Evolutionary conservation across 92 coral and sea anemone species (phyloP).

Genomic region (Phymanthus crucifer): DNA sequence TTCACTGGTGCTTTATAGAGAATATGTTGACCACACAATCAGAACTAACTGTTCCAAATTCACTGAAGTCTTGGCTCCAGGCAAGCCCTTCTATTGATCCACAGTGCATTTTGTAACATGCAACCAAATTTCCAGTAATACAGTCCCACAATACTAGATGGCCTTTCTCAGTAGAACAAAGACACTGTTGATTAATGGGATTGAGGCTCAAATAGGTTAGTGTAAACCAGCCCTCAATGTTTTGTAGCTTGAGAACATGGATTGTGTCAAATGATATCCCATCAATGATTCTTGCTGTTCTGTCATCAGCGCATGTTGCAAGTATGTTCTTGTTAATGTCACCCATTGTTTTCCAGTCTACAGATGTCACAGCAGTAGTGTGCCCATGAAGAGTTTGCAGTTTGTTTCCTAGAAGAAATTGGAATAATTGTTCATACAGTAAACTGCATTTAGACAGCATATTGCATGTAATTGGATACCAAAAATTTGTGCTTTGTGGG

Average conservation of each 20-base stretch:
- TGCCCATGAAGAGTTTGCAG: slow-evolving; percentile 74
- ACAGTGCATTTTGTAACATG: slow-evolving; percentile 77
- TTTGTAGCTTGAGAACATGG: slow-evolving; percentile 52
- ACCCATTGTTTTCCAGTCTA: slow-evolving; percentile 78
- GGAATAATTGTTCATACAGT: not conserved
- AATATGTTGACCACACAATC: slow-evolving; percentile 81
- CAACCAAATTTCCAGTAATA: slow-evolving; percentile 61
- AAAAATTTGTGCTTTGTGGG: no score
- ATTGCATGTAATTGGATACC: no score
- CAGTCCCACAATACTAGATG: slow-evolving; percentile 82
- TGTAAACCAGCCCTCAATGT: slow-evolving; percentile 82
- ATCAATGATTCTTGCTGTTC: slow-evolving; percentile 69
- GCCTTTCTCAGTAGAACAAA: slow-evolving; percentile 91
- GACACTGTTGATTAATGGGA: slow-evolving; percentile 66
- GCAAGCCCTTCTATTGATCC: slow-evolving; percentile 84
- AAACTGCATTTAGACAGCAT: no score
- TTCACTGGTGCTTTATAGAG: slow-evolving; percentile 4
- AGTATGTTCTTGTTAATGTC: slow-evolving; percentile 48
- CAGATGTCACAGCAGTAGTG: slow-evolving; percentile 87
- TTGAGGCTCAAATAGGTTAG: slow-evolving; percentile 79
- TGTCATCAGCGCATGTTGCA: slow-evolving; percentile 89
- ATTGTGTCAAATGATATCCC: slow-evolving; percentile 57
- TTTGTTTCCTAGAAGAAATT: slow-evolving; percentile 47
- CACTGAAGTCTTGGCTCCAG: slow-evolving; percentile 63
- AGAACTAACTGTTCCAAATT: slow-evolving; percentile 76